phyloP scores from a whole-genome alignment of 2,888 invertebrate genomes.

The Phortica magna region DNA sequence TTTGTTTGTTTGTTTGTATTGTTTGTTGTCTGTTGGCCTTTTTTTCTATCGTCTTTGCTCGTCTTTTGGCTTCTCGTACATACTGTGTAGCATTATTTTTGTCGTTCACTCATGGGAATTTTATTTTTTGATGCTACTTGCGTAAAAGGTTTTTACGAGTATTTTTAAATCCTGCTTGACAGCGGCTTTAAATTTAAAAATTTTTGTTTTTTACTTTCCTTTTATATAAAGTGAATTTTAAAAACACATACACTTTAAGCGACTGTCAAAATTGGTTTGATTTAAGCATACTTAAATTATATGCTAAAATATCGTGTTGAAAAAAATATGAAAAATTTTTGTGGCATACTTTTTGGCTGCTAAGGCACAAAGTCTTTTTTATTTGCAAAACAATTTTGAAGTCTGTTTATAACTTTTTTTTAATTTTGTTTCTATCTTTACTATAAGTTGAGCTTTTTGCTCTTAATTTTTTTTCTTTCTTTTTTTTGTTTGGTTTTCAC shows the following conservation, averaged over 20 bases:
- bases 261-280: too few relatives aligned
- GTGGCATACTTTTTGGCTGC: constrained; percentile 43
- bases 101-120: constrained; percentile 25
- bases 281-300: neutral
- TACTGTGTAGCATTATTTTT: constrained; percentile 12
- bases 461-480: neutral
- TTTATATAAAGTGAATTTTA: neutral
- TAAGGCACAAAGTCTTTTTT: constrained; percentile 37
- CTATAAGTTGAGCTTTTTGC: constrained; percentile 40
- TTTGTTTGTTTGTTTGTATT: constrained; percentile 37
- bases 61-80: neutral
- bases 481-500: constrained; percentile 20
- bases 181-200: constrained; percentile 7
- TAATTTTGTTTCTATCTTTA: constrained; percentile 18
- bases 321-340: constrained; percentile 12
- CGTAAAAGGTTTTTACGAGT: neutral
- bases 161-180: neutral
- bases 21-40: constrained; percentile 26
- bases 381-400: constrained; percentile 34
- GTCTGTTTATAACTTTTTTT: constrained; percentile 34
- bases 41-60: constrained; percentile 36
- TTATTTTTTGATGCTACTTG: neutral
- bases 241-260: neutral
- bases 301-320: neutral
- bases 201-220: neutral